Evolutionary conservation across 2,888 invertebrate genomes (phyloP).

Genomic region (Andrena haemorrhoa): DNA sequence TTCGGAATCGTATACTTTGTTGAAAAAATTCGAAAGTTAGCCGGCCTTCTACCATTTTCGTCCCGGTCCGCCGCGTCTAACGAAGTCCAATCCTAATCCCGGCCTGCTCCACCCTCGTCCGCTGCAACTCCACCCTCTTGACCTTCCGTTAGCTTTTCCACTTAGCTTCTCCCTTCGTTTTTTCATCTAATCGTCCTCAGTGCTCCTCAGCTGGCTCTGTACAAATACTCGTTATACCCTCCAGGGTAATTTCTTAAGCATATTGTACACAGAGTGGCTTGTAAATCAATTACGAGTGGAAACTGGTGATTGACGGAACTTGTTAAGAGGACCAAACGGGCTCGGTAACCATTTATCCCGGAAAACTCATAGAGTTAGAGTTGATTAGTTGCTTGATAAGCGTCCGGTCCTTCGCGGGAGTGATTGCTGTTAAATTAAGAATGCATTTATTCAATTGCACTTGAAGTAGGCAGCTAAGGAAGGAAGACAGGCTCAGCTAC

Average conservation of each 20-base stretch:
- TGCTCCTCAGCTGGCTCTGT: neutral
- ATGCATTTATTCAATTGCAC: too few relatives aligned
- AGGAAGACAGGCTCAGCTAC: neutral
- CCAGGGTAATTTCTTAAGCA: neutral
- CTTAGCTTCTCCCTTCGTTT: neutral
- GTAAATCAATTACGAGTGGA: neutral
- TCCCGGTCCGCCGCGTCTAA: slow-evolving; percentile 54
- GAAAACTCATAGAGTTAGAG: too few relatives aligned
- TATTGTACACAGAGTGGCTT: slow-evolving; percentile 7
- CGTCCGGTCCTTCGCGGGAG: too few relatives aligned
- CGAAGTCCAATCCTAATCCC: slow-evolving; percentile 58
- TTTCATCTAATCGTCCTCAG: neutral
- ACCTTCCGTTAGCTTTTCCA: slow-evolving; percentile 50
- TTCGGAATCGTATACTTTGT: slow-evolving; percentile 68
- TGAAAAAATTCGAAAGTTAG: slow-evolving; percentile 35
- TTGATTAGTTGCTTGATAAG: too few relatives aligned
- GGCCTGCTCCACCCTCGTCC: slow-evolving; percentile 61
- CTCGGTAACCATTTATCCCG: too few relatives aligned
- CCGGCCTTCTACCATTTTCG: slow-evolving; percentile 61
- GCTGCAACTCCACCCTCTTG: slow-evolving; percentile 48
- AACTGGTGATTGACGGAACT: neutral
- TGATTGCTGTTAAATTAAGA: too few relatives aligned
- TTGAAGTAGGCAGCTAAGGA: too few relatives aligned
- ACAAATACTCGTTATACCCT: slow-evolving; percentile 25
- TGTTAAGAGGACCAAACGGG: neutral